A percentile compares a stretch with the other conserved stretches of the same genome.
These are phyloP conservation scores for Seriola dumerili DNA, from an alignment of 2,113 vertebrate species.

Conservation along the genomic window DNA sequence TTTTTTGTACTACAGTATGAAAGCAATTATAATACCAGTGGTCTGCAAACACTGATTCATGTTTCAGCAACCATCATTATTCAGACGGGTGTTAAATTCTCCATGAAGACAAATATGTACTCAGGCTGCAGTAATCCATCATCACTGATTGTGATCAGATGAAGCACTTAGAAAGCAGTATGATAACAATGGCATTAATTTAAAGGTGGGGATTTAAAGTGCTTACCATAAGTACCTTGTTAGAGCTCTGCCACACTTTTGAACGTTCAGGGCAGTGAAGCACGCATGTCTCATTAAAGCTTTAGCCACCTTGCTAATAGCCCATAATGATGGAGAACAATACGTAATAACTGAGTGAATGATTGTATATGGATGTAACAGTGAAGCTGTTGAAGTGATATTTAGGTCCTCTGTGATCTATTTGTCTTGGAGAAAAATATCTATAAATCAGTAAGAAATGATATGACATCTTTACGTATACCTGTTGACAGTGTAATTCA, in stretches of 20 bases:
- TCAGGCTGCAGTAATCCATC: constrained; percentile 49
- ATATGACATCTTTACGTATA: constrained; percentile 23
- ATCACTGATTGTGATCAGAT: constrained; percentile 50
- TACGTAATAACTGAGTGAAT: background rate
- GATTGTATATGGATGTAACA: constrained; percentile 3
- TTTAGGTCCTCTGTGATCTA: background rate
- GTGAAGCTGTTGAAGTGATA: background rate
- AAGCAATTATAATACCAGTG: constrained; percentile 2
- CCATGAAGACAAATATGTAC: constrained; percentile 58
- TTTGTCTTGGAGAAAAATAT: constrained; percentile 10
- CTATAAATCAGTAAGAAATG: constrained; percentile 33
- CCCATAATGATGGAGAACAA: background rate
- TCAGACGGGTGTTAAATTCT: constrained; percentile 42
- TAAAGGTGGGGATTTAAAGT: constrained; percentile 27
- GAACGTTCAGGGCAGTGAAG: background rate
- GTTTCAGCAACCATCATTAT: constrained; percentile 22
- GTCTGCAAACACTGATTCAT: constrained; percentile 11
- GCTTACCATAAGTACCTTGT: constrained; percentile 18
- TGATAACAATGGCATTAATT: constrained; percentile 20
- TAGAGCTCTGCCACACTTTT: constrained; percentile 11
- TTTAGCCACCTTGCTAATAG: constrained; percentile 24
- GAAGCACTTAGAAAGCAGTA: constrained; percentile 27
- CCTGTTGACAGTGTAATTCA: constrained; percentile 29
- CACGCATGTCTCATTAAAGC: constrained; percentile 1
- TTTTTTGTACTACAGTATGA: constrained; percentile 4